phyloP scores from a whole-genome alignment of 2,888 invertebrate genomes.

The Podabrus alpinus region DNA sequence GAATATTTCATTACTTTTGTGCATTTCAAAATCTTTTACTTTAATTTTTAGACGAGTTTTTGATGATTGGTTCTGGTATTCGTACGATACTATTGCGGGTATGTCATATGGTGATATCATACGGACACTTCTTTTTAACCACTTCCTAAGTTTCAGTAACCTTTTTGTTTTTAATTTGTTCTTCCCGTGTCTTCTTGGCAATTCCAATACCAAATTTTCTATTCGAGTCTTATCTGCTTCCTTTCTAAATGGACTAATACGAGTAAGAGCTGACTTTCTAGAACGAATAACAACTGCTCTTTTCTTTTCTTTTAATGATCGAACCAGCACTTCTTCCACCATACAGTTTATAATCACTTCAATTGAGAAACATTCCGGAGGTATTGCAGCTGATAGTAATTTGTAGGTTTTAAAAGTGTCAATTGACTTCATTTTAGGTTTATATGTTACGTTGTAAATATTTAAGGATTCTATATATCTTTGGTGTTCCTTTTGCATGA shows the following conservation, averaged over 20 bases:
- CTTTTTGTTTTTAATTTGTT: neutral
- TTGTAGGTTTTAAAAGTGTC: neutral
- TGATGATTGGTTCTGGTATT: neutral
- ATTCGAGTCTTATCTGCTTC: too few species aligned
- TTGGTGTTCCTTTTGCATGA: neutral
- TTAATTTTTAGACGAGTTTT: neutral
- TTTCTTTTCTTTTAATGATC: neutral
- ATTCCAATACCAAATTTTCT: neutral
- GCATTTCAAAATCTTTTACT: neutral
- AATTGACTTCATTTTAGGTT: neutral
- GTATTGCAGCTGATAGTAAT: neutral
- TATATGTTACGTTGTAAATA: neutral
- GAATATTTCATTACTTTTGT: neutral
- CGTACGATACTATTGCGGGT: neutral
- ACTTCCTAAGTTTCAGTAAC: neutral
- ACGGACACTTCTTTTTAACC: neutral
- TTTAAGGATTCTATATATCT: neutral
- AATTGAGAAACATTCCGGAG: conserved; percentile 2
- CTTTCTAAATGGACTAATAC: too few species aligned
- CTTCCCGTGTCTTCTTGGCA: neutral
- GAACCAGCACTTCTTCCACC: neutral
- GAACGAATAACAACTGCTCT: neutral
- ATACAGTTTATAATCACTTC: neutral
- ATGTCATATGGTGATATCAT: neutral
- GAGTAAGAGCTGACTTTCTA: neutral